Conservation (phyloP, 2,113 vertebrate genomes). For the Tenebrosternarchus preto region DNA sequence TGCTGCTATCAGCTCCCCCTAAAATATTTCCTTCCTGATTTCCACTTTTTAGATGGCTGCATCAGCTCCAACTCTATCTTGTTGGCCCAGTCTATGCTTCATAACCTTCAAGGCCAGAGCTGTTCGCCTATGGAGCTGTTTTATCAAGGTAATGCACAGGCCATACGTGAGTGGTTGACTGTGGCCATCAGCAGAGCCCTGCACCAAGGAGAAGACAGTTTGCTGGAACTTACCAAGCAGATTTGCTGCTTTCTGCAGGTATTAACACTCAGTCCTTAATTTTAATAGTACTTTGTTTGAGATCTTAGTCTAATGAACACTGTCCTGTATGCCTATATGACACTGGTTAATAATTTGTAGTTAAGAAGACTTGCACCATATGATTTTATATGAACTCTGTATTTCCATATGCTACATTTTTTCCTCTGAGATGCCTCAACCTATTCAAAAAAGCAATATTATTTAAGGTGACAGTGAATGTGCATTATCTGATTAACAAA, state of each 20-base stretch:
- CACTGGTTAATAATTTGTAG: not conserved
- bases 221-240: conserved; percentile 92
- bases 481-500: too few species aligned
- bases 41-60: conserved; percentile 82
- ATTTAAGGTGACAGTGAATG: not conserved
- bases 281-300: not conserved
- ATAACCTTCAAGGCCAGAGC: conserved; percentile 88
- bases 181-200: conserved; percentile 93
- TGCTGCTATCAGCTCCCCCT: not conserved
- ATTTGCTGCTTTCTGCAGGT: conserved; percentile 97
- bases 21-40: not conserved
- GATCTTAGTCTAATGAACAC: not conserved
- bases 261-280: not conserved
- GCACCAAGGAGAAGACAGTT: conserved; percentile 94
- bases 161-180: conserved; percentile 89
- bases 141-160: conserved; percentile 91
- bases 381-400: too few species aligned
- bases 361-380: too few species aligned
- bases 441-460: not conserved
- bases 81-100: conserved; percentile 90
- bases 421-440: not conserved
- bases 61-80: conserved; percentile 92
- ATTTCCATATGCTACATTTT: not conserved
- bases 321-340: not conserved
- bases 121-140: conserved; percentile 95